Evolutionary conservation across 2,113 vertebrate genomes (phyloP), one percentile per base, ranked within the genome.

Genomic region (Lophius piscatorius): DNA sequence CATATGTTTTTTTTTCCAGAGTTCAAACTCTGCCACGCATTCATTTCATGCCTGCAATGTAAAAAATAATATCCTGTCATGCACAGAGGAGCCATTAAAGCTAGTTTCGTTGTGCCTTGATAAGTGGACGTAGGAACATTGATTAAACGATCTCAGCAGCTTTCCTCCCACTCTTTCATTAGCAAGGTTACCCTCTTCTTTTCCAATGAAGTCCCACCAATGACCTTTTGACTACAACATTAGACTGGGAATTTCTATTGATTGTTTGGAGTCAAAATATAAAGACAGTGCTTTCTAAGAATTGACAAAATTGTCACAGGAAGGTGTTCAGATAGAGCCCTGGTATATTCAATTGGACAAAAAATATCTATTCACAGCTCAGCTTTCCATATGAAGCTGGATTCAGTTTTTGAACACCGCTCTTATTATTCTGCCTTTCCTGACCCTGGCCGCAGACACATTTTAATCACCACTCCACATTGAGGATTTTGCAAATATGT

Each of bases 131-230:
- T 63, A 76, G 68, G 70, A 70, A 65, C 39, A 44, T 70, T 80
- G 81, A 82, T 88, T 75, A 79, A 86, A 84, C 63, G 59, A 86
- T 84, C 68, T 61, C 55, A 51, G 72, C 65, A 51, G 65, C 44
- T 47, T 59, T 76, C 72, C 55, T 72, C 59, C 75, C 50, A 68
- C 69, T 65, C 47, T 35, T 57, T 84, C 70, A 55, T 84, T 69
- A 66, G n/a, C n/a, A 62, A 62, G 59, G 29, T 9, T 41, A 50
- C 41, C 64, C 35, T 61, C 18, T 31, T 60, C 39, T 33, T 47
- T 24, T 76, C 50, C 47, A 39, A 54, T 21, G 44, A 55, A 61
- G 61, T 78, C 66, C 36, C 58, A 34, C 55, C 67, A 40, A 66
- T 39, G 70, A 75, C 58, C 49, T 56, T 70, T 56, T 55, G 40